These are phyloP conservation scores for Melanogrammus aeglefinus DNA, from an alignment of 2,797 vertebrate species.

Conservation along the genomic window DNA sequence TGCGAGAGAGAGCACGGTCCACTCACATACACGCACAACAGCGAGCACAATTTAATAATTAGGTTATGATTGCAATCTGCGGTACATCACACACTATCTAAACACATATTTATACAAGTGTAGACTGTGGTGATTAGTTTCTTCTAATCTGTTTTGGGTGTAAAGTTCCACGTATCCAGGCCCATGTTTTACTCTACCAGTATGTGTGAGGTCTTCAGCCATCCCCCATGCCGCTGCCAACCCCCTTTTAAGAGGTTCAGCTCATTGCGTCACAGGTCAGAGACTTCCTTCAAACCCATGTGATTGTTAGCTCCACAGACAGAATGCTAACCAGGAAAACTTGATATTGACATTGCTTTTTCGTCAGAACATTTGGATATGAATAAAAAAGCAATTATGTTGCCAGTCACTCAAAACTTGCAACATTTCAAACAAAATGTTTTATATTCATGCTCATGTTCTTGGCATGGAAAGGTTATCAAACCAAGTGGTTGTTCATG, in stretches of 20 bases:
- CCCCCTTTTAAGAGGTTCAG: not conserved
- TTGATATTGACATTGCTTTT: not conserved
- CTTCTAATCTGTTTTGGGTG: not conserved
- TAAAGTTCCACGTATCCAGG: not conserved
- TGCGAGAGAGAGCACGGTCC: too few species aligned
- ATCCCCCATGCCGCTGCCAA: not conserved
- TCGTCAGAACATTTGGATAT: not conserved
- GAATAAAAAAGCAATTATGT: not conserved
- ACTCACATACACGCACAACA: too few species aligned
- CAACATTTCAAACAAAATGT: not conserved
- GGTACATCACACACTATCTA: too few species aligned
- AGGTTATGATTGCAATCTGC: too few species aligned
- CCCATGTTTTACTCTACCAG: not conserved
- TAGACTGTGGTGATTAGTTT: not conserved
- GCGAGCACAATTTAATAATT: too few species aligned
- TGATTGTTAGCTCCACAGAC: not conserved
- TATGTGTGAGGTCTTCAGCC: too few species aligned
- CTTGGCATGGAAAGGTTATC: not conserved
- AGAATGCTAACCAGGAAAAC: not conserved
- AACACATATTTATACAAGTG: not conserved
- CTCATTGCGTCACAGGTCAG: not conserved
- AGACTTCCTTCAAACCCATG: not conserved
- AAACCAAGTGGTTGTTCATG: not conserved
- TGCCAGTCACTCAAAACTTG: not conserved
- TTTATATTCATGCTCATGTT: not conserved